A percentile compares a stretch with the other conserved stretches of the same genome.
phyloP scores from a whole-genome alignment of 2,888 invertebrate species.

The Drosophila sordidula region DNA sequence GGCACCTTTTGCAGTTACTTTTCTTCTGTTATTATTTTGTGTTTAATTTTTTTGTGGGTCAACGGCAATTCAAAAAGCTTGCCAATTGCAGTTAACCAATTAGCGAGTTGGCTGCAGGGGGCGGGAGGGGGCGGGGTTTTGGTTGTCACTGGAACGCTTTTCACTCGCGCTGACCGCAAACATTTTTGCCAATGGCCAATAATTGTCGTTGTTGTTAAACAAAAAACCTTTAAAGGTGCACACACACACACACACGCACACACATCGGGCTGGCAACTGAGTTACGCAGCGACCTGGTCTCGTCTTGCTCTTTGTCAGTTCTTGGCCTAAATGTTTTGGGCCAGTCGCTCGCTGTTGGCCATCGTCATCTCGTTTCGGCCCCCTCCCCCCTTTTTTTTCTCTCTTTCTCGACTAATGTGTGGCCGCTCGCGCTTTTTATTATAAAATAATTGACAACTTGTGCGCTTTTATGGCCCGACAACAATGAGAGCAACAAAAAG shows the following conservation, averaged over 20 bases:
- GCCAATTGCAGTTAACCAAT: conserved; percentile 75
- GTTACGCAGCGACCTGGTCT: conserved; percentile 3
- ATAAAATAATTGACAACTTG: conserved; percentile 79
- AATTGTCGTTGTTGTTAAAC: conserved; percentile 30
- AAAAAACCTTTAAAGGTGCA: conserved; percentile 34
- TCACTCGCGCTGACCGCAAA: conserved; percentile 46
- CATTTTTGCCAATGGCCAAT: conserved; percentile 33
- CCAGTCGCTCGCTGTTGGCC: conserved; percentile 21
- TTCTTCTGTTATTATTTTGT: conserved; percentile 5
- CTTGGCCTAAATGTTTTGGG: conserved; percentile 71
- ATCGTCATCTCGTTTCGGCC: conserved; percentile 4
- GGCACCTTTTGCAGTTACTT: conserved; percentile 21
- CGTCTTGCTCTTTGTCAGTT: conserved; percentile 58
- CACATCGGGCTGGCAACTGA: neutral
- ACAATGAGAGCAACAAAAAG: conserved; percentile 64
- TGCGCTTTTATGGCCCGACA: conserved; percentile 56
- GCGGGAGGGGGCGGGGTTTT: neutral
- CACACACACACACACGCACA: neutral
- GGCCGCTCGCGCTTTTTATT: conserved; percentile 55
- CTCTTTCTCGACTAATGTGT: conserved; percentile 33
- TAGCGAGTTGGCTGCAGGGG: conserved; percentile 33
- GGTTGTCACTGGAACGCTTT: conserved; percentile 31
- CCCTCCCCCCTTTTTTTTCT: neutral
- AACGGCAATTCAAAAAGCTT: conserved; percentile 63
- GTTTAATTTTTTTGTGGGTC: conserved; percentile 60